Evolutionary conservation across 2,888 invertebrate genomes (phyloP), one percentile per base, ranked within the genome.

Genomic region (Gastracanthus pulcherrimus): DNA sequence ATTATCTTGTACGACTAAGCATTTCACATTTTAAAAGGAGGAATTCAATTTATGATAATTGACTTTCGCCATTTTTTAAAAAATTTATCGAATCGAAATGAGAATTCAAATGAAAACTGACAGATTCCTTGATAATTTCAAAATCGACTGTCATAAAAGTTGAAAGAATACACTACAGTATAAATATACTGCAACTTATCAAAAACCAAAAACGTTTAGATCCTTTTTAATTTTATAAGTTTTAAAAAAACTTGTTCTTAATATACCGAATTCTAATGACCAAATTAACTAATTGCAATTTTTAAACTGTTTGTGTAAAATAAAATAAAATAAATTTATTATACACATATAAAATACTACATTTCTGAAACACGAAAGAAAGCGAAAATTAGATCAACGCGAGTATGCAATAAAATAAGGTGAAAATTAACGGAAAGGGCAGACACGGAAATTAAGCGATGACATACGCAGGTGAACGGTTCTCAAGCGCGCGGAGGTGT

Each of bases 21-120:
- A 16, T 60, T 58, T 34, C 31, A 11, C 38, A 55, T 60, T 26
- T 38, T 23, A n/a, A 41, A 16, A 48, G 23, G 34, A 34, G 16
- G 58, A 67, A 48, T 34, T 29, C 1, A 41, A 81, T 81, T 81
- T 81, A 81, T 36, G 76, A 45, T 80, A 80, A 80, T 80, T 51
- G 80, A 71, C 31, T 80, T 64, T 71, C 13, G 58, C 45, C 64
- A 76, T 81, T 48, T 81, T 55, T 71, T 76, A 60, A n/a, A 71
- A n/a, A 66, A 66, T 45, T 58, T 66, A 71, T 76, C 76, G 34
- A 41, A 11, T 69, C 19, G 23, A 70, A 34, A 58, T 45, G 66
- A 0, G 34, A 58, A 48, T 67, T 48, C 13, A 31, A 67, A 60
- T 60, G 38, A 55, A 76, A 29, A 48, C 29, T 55, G 80, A 74